Conservation (phyloP, 2,888 invertebrate species). For the Caenorhabditis imperialis region DNA sequence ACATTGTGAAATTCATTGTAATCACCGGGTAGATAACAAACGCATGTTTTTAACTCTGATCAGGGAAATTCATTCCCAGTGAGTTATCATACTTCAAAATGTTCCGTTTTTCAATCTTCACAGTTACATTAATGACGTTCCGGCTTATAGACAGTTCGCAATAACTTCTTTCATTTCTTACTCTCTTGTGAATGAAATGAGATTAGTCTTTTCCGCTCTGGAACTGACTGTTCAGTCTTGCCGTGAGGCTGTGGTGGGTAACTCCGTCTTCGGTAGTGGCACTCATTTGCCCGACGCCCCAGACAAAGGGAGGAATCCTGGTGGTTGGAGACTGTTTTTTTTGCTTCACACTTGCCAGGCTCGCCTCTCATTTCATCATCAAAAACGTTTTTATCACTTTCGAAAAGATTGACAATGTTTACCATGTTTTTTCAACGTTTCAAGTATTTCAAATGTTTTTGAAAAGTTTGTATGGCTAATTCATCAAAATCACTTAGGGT, state of each 20-base stretch:
- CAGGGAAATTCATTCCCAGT: too few species aligned
- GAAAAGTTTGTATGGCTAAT: too few species aligned
- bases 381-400: conserved; percentile 1
- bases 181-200: conserved; percentile 16
- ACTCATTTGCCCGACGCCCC: conserved; percentile 41
- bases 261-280: conserved; percentile 47
- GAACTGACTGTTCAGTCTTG: conserved; percentile 22
- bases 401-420: too few species aligned
- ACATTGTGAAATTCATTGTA: too few species aligned
- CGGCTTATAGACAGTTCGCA: not conserved
- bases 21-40: too few species aligned
- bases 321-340: conserved; percentile 7
- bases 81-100: too few species aligned
- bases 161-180: not conserved
- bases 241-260: conserved; percentile 51
- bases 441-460: too few species aligned
- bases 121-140: too few species aligned
- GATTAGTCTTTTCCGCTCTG: conserved; percentile 18
- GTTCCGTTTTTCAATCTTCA: too few species aligned
- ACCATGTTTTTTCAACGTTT: too few species aligned
- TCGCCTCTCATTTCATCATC: conserved; percentile 39
- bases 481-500: too few species aligned
- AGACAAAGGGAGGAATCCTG: conserved; percentile 47
- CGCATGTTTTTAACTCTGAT: too few species aligned
- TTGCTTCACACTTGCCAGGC: conserved; percentile 31